Evolutionary conservation across 2,113 vertebrate genomes (phyloP), one percentile per base, ranked within the genome.

Genomic region (Notarius quadriscutis): DNA sequence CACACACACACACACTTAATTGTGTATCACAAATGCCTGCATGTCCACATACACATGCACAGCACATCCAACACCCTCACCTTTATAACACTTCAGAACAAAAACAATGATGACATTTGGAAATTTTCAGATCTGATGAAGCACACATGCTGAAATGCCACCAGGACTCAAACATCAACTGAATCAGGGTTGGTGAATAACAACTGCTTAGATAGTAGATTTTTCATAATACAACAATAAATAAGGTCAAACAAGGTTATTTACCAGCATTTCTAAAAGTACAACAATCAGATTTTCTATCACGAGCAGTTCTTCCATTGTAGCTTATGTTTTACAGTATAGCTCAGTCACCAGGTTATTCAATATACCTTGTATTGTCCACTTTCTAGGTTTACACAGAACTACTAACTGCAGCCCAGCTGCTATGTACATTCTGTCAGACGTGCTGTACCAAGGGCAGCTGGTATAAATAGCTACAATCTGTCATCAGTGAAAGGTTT

Each of bases 111-210:
- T 84, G 63, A 71, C 63, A 67, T 84, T 84, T 69, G 48, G 65
- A 84, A 65, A 83, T 30, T 30, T 84, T 50, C 14, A 27, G 50
- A 30, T 65, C 55, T 85, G 84, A 50, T 85, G 71, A 75, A 65
- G 81, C 57, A 77, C 84, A 85, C 71, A 85, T 77, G 58, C 34
- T 53, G 67, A 83, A 83, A 87, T 75, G 69, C 58, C 80, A 87
- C 57, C 27, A 15, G 41, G 63, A 79, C 75, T n/a, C 4, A 27
- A 74, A 87, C 25, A 48, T 83, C 53, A 11, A 27, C 2, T 20
- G 69, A 22, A 82, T 78, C 25, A 78, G 74, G 4, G 79, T n/a
- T 82, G 62, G n/a, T 72, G 25, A 83, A 30, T 41, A 72, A 51
- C 20, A 34, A 51, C 34, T 48, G 71, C 71, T 74, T 74, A 74